phyloP scores from a whole-genome alignment of 2,888 invertebrate species.

The Acanthosepion lycidas region DNA sequence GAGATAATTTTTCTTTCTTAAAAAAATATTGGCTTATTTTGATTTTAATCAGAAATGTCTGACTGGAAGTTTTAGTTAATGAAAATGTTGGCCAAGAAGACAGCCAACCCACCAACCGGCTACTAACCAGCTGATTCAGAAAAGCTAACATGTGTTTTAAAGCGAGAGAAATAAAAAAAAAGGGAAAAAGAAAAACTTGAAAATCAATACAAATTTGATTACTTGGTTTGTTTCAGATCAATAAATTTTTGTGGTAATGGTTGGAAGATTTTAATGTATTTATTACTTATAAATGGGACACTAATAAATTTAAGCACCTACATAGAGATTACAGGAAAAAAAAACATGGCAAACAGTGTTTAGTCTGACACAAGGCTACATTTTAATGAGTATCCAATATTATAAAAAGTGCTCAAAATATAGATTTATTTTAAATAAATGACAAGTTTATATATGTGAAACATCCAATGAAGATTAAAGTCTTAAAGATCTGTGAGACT shows the following conservation, averaged over 20 bases:
- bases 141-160: conserved; percentile 10
- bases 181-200: background rate
- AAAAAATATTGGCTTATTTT: background rate
- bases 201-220: conserved; percentile 33
- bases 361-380: too few relatives aligned
- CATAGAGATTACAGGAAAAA: background rate
- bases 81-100: background rate
- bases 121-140: background rate
- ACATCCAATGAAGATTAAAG: too few relatives aligned
- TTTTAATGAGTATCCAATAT: too few relatives aligned
- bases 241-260: background rate
- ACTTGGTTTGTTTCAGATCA: background rate
- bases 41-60: background rate
- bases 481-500: too few relatives aligned
- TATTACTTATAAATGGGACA: background rate
- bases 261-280: background rate
- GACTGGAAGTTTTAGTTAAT: background rate
- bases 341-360: background rate
- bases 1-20: background rate
- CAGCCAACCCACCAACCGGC: background rate
- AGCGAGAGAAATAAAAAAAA: background rate
- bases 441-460: too few relatives aligned
- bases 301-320: background rate
- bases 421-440: too few relatives aligned
- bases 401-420: too few relatives aligned